These are phyloP conservation scores for Ditylenchus weischeri DNA, from an alignment of 2,888 invertebrate species.

Conservation along the genomic window DNA sequence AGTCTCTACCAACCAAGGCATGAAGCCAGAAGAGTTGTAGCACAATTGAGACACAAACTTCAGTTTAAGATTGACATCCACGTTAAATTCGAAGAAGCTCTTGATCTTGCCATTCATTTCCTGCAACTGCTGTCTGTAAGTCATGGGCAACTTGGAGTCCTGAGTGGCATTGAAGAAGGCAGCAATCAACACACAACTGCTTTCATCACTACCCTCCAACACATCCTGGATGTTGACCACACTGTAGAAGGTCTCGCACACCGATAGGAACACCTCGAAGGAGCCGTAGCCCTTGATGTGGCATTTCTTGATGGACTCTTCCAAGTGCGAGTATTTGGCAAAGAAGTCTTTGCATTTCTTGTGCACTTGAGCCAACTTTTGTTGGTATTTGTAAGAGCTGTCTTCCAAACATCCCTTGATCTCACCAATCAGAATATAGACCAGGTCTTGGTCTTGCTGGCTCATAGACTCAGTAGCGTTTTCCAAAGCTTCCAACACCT, in stretches of 20 bases:
- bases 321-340: background rate
- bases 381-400: background rate
- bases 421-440: background rate
- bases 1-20: too few relatives aligned
- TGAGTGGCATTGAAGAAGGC: background rate
- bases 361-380: slow-evolving; percentile 1
- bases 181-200: background rate
- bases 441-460: background rate
- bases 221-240: background rate
- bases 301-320: background rate
- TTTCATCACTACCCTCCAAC: too few relatives aligned
- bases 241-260: background rate
- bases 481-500: background rate
- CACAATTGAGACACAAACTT: background rate
- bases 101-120: background rate
- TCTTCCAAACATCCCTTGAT: background rate
- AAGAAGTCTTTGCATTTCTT: slow-evolving; percentile 5
- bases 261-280: slow-evolving; percentile 4
- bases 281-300: slow-evolving; percentile 4
- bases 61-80: background rate
- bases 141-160: background rate
- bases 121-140: background rate
- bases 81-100: background rate
- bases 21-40: background rate
- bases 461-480: background rate